These are phyloP conservation scores for Sycophila texana DNA, from an alignment of 2,888 invertebrate species.

Conservation along the genomic window DNA sequence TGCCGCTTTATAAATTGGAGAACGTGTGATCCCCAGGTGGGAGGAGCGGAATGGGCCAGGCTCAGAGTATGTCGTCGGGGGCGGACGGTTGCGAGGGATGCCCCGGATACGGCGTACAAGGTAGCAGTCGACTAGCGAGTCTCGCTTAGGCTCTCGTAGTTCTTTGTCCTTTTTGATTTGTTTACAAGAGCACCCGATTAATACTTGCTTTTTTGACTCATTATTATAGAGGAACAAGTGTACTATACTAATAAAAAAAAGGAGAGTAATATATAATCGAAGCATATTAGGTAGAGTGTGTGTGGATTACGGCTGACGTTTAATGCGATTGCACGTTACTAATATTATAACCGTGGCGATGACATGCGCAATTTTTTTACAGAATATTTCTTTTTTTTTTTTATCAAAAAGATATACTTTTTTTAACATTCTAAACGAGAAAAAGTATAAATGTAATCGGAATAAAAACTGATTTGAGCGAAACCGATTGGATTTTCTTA, in stretches of 20 bases:
- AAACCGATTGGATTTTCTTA: constrained; percentile 40
- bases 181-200: too few relatives aligned
- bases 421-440: constrained; percentile 27
- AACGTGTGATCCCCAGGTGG: constrained; percentile 79
- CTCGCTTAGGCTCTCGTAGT: too few relatives aligned
- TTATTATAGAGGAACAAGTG: background rate
- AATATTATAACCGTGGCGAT: constrained; percentile 37
- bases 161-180: too few relatives aligned
- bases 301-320: too few relatives aligned
- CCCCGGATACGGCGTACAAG: constrained; percentile 32
- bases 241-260: constrained; percentile 49
- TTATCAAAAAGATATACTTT: background rate
- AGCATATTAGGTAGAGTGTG: too few relatives aligned
- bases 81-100: constrained; percentile 84
- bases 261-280: too few relatives aligned
- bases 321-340: constrained; percentile 46
- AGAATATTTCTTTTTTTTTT: background rate
- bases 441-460: constrained; percentile 23
- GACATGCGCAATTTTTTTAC: constrained; percentile 16
- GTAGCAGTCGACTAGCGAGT: constrained; percentile 22
- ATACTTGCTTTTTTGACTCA: too few relatives aligned
- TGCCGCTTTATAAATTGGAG: background rate
- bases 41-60: constrained; percentile 90
- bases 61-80: constrained; percentile 88
- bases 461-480: constrained; percentile 43